Base-by-base conservation (phyloP, 2,113 vertebrate genomes). In the Clarias batrachus region DNA sequence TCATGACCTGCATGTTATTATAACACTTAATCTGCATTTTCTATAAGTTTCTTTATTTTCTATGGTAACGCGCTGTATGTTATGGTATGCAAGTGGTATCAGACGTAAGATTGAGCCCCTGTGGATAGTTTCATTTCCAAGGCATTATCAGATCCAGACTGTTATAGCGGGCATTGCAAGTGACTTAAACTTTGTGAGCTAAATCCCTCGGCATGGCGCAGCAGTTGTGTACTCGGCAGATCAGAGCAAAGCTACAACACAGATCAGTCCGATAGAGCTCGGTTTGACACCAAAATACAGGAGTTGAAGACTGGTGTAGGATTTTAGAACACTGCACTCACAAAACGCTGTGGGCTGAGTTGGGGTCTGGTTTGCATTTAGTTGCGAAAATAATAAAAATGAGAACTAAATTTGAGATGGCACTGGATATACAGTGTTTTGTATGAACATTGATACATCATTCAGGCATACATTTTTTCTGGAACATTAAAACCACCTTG, bases 241-340 rank as follows among this genome's bases (percentile, higher is more conserved):
- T 66, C 25, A 66, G 66, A 66, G 70, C 71, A 60, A 65, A 81
- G 76, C 65, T 71, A 63, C 19, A 56, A 25, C 71, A 56, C 86
- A 83, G 86, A 87, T 87, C 80, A 54, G 79, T 9, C 59, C 68
- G 86, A 87, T 87, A 76, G 48, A 86, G 33, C 68, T 41, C 19
- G 68, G 68, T 68, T 62, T 82, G 63, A 74, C 56, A 82, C 85
- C 68, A 74, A 52, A 21, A 56, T 77, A 33, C 80, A 74, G 59
- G 68, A 65, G n/a, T 52, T 82, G 14, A 83, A 54, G 80, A 62
- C 63, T 54, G 41, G 33, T 27, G 70, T 60, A 59, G 70, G 80
- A 76, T 66, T 82, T 76, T 60, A 37, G 13, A 66, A 30, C 54
- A 56, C 27, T 25, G n/a, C 8, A 54, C 60, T 56, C 59, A 41